These are phyloP conservation scores for Esperia sulphurella DNA, from an alignment of 2,888 invertebrate genomes.

Conservation along the genomic window DNA sequence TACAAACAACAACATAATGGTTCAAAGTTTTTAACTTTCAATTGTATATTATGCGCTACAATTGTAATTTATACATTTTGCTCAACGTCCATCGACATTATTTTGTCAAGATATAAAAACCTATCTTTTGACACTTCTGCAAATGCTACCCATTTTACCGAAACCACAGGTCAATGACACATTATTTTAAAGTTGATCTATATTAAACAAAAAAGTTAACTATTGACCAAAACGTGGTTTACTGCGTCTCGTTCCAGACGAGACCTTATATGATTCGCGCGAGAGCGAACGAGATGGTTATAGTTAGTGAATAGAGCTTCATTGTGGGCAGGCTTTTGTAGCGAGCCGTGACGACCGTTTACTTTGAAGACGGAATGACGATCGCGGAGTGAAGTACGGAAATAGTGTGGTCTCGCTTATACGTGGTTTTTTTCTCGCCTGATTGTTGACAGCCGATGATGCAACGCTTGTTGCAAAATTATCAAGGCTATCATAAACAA, in stretches of 20 bases:
- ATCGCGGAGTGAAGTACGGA: conserved; percentile 28
- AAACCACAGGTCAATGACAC: conserved; percentile 61
- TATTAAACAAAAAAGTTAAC: conserved; percentile 68
- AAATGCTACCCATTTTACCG: conserved; percentile 35
- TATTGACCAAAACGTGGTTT: conserved; percentile 42
- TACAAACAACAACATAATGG: no score
- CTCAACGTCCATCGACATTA: no score
- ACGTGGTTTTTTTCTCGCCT: conserved; percentile 40
- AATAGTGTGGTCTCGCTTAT: conserved; percentile 49
- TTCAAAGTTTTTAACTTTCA: no score
- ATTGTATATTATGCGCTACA: no score
- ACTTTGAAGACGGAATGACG: conserved; percentile 64
- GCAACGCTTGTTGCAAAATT: conserved; percentile 42
- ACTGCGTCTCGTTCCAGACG: conserved; percentile 35
- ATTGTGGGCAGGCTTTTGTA: conserved; percentile 68
- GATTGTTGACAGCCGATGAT: conserved; percentile 51
- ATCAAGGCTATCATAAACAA: conserved; percentile 42
- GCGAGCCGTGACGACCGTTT: conserved; percentile 68
- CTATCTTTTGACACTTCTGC: conserved; percentile 7
- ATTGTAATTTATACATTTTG: no score
- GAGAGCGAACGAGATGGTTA: conserved; percentile 43
- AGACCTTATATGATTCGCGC: conserved; percentile 12
- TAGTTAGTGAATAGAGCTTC: conserved; percentile 30
- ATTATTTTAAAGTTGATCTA: conserved; percentile 71
- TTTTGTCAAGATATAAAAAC: neutral